A percentile compares a stretch with the other conserved stretches of the same genome.
phyloP scores from a whole-genome alignment of 2,797 vertebrate genomes.

The Sebastiscus albofasciatus region DNA sequence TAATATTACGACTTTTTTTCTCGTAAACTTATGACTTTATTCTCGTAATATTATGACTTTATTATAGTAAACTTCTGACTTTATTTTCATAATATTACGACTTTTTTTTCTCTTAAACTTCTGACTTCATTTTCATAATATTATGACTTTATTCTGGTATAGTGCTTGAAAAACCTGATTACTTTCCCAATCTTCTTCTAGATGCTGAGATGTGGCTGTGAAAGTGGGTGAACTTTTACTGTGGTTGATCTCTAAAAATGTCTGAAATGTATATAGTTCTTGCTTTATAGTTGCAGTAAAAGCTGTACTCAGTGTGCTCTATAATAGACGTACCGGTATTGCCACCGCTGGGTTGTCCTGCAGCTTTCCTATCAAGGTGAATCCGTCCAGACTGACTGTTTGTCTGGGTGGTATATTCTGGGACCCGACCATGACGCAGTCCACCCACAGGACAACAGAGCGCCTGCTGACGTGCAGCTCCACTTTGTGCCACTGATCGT shows the following conservation, averaged over 20 bases:
- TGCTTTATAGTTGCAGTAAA: background rate
- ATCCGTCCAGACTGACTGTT: constrained; percentile 84
- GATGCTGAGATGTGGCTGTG: background rate
- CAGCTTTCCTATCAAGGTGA: constrained; percentile 89
- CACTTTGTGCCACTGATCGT: constrained; percentile 89
- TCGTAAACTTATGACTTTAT: no score
- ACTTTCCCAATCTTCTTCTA: background rate
- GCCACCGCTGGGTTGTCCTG: constrained; percentile 85
- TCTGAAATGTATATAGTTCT: background rate
- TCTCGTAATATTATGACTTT: no score
- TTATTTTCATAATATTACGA: no score
- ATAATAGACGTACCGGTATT: constrained; percentile 83
- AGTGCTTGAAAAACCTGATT: background rate
- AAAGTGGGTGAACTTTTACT: background rate
- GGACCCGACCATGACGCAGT: constrained; percentile 85
- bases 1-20: no score
- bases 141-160: background rate
- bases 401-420: constrained; percentile 80
- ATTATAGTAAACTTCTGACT: fast-evolving
- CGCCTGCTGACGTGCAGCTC: constrained; percentile 85
- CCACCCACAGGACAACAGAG: constrained; percentile 84
- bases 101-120: no score
- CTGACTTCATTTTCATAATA: no score
- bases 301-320: background rate
- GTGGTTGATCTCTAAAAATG: background rate